phyloP scores from a whole-genome alignment of 2,888 invertebrate genomes.

The Argyra leucocephala region DNA sequence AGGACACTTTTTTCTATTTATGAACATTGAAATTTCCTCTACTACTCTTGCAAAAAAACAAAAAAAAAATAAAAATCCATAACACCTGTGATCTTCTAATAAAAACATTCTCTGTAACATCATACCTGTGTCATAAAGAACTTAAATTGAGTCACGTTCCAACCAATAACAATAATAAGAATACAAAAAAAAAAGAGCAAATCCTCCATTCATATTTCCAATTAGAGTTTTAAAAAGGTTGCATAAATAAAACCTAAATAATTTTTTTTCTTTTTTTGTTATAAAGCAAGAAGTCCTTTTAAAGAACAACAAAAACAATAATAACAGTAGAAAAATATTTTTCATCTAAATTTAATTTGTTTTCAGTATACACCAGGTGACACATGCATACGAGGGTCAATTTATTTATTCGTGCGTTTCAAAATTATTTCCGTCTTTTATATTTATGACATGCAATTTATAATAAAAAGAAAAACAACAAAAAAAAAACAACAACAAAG shows the following conservation, averaged over 20 bases:
- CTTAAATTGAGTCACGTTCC: conserved; percentile 3
- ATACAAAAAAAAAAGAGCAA: background rate
- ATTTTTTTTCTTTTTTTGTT: no score
- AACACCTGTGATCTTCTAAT: background rate
- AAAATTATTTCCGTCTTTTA: background rate
- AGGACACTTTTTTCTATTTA: no score
- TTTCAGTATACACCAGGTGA: background rate
- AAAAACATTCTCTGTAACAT: background rate
- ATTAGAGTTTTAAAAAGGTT: background rate
- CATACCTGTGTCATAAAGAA: background rate
- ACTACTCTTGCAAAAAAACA: no score
- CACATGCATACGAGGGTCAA: background rate
- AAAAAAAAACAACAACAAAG: no score
- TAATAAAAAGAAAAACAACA: background rate
- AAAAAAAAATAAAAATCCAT: no score
- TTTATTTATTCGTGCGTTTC: conserved; percentile 1
- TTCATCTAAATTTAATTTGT: no score
- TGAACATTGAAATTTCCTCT: no score
- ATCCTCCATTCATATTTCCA: conserved; percentile 2
- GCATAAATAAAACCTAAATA: background rate
- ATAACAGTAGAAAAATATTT: no score
- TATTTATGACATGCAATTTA: conserved; percentile 1
- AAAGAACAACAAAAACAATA: no score
- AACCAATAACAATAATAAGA: background rate
- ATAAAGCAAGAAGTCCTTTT: no score